Evolutionary conservation across 1,140 invertebrate species (phyloP), one percentile per base, ranked within the genome.

Genomic region (Samia ricini): DNA sequence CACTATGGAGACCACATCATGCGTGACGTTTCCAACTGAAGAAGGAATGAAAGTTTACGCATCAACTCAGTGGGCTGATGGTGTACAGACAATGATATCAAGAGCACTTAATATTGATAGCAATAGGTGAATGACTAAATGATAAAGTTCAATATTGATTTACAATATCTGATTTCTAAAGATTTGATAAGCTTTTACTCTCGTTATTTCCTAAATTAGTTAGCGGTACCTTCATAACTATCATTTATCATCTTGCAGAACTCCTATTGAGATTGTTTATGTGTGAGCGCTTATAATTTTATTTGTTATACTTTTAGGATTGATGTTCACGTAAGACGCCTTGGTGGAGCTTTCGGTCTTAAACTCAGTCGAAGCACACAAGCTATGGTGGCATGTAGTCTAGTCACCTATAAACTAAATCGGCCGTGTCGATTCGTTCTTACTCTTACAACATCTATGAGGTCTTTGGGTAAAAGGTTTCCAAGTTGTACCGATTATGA

Each of bases 371-470:
- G 81, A 42, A 26, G 63, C 0, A 65, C 56, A 4, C 80, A 79
- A 49, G 55, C 68, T 6, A 72, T 74, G 19, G 22, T 72, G 6
- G 78, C 80, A 0, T 72, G 73, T 58, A 64, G 56, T 24, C 50
- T 85, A 12, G 80, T 82, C 0, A 55, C 70, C 0, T 63, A 68
- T 8, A 73, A 74, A 29, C 20, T 81, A 21, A 79, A 82, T 52
- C 69, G 76, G 29, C 76, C 83, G 5, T 83, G 81, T 42, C 63
- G 83, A n/a, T 74, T 85, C 36, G 69, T 90, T 33, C 63, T 94
- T 76, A 81, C 92, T 2, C 84, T 95, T 21, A 91, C 93, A 60
- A 91, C 91, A 29, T 95, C 94, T 62, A 94, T 94, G 93, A 90
- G 86, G 23, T 73, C 91, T 18, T 69, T 93, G 0, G 95, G 95